A percentile compares a stretch with the other conserved stretches of the same genome.
Evolutionary conservation across 23 tunicate species (phyloP).

Genomic region (Trididemnum nubilum): DNA sequence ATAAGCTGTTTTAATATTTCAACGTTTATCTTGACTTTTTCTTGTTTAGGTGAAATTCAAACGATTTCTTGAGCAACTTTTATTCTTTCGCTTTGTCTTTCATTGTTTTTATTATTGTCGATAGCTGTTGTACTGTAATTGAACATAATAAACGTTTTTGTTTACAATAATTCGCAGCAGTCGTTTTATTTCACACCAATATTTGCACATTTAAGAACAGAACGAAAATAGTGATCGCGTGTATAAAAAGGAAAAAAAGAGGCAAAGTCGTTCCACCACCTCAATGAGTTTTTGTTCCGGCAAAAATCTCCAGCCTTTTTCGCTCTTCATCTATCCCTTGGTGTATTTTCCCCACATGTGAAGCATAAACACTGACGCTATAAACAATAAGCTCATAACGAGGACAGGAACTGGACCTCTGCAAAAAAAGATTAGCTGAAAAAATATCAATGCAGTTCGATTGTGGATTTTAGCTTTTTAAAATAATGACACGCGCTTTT

Average conservation of each 20-base stretch:
- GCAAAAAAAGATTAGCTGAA: slow-evolving; percentile 15
- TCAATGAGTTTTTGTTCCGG: neutral
- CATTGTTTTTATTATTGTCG: too few species aligned
- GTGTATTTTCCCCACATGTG: slow-evolving; percentile 99
- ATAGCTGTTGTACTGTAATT: too few species aligned
- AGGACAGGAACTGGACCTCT: slow-evolving; percentile 99
- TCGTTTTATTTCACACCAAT: neutral
- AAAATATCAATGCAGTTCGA: too few species aligned
- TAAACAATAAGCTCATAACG: slow-evolving; percentile 93
- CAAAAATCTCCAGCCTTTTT: neutral
- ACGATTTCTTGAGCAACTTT: too few species aligned
- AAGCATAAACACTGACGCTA: slow-evolving; percentile 97
- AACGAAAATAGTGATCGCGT: neutral
- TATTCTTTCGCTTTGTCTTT: too few species aligned
- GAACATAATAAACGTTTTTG: too few species aligned
- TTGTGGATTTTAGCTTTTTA: too few species aligned
- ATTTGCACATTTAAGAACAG: neutral
- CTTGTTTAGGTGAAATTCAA: too few species aligned
- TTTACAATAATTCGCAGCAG: too few species aligned
- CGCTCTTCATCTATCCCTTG: slow-evolving; percentile 12
- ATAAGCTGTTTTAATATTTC: too few species aligned
- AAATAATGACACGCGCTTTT: too few species aligned
- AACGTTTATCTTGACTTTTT: too few species aligned
- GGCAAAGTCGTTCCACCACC: neutral
- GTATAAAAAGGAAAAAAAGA: neutral